These are phyloP conservation scores for Sminthurinus aureus DNA, from an alignment of 2,888 invertebrate species.

Conservation along the genomic window DNA sequence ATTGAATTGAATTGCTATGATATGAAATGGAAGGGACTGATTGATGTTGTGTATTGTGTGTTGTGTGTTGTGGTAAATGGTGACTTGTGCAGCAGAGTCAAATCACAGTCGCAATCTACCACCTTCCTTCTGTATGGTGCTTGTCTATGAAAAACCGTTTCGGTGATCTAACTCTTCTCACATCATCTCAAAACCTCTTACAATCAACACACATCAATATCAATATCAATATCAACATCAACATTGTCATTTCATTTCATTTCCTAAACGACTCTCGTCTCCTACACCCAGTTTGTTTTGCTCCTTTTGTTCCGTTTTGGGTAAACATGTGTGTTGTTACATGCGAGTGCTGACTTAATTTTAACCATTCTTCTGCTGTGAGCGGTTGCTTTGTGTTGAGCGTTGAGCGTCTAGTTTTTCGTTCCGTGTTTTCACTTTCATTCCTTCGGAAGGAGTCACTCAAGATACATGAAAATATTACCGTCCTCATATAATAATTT, in stretches of 20 bases:
- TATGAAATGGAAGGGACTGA: conserved; percentile 37
- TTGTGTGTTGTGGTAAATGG: background rate
- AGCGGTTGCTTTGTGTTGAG: too few species aligned
- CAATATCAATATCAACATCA: conserved; percentile 6
- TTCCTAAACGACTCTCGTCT: background rate
- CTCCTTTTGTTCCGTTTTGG: too few species aligned
- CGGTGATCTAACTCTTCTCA: conserved; percentile 48
- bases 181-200: conserved; percentile 42
- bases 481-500: too few species aligned
- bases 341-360: background rate
- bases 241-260: conserved; percentile 14
- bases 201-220: too few species aligned
- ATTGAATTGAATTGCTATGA: too few species aligned
- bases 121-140: conserved; percentile 33
- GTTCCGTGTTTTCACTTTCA: background rate
- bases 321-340: background rate
- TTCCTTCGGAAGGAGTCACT: background rate
- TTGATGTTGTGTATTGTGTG: conserved; percentile 21
- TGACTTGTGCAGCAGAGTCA: too few species aligned
- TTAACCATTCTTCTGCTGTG: background rate
- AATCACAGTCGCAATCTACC: background rate
- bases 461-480: background rate
- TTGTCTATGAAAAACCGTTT: conserved; percentile 57
- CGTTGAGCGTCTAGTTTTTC: too few species aligned
- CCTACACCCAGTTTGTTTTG: background rate